phyloP scores from a whole-genome alignment of 1,140 invertebrate species.

The Mizuhopecten yessoensis region DNA sequence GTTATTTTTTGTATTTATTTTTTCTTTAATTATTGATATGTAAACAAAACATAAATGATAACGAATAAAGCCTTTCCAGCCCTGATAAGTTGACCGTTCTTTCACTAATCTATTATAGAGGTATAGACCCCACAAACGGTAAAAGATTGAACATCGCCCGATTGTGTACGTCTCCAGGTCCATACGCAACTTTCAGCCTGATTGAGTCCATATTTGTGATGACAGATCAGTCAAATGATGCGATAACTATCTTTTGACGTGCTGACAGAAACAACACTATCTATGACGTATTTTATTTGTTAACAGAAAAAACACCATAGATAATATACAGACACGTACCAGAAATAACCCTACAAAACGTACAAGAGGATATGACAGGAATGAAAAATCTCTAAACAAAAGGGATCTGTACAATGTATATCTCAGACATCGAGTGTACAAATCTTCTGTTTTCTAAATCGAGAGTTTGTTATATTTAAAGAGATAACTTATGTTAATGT shows the following conservation, averaged over 20 bases:
- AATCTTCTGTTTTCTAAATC: no score
- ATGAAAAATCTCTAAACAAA: no score
- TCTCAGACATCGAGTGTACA: no score
- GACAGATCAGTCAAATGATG: slow-evolving; percentile 16
- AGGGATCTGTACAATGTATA: no score
- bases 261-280: not conserved
- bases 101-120: not conserved
- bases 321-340: not conserved
- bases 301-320: not conserved
- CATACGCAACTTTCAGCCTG: not conserved
- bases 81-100: not conserved
- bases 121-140: not conserved
- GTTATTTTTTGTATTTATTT: no score
- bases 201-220: slow-evolving; percentile 29
- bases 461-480: no score
- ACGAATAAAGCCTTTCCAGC: no score
- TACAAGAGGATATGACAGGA: not conserved
- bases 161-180: not conserved
- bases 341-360: not conserved
- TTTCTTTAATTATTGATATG: no score
- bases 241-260: slow-evolving; percentile 5
- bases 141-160: not conserved
- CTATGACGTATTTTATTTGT: not conserved
- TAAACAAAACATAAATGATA: no score
- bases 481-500: no score